Evolutionary conservation across 2,113 vertebrate species (phyloP).

Genomic region (Lophochroa leadbeateri): DNA sequence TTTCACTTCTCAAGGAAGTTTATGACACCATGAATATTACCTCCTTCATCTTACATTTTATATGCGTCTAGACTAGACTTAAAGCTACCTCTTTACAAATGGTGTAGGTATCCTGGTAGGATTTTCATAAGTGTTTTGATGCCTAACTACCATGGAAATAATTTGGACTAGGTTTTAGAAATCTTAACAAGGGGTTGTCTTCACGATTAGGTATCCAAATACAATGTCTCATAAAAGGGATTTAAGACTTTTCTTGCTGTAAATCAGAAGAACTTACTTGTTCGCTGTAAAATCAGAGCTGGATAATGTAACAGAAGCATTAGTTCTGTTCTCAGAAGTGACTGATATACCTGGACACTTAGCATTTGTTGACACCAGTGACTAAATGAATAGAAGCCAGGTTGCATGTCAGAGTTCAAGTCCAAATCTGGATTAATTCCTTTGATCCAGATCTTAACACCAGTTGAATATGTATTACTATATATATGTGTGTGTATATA

Average conservation of each 20-base stretch:
- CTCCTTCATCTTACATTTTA: background rate
- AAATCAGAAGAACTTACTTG: background rate
- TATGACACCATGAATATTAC: background rate
- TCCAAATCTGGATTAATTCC: background rate
- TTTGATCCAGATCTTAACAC: background rate
- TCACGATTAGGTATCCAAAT: background rate
- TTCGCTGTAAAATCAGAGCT: background rate
- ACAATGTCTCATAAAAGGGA: background rate
- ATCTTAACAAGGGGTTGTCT: background rate
- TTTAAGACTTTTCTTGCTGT: background rate
- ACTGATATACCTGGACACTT: background rate
- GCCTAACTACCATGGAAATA: background rate
- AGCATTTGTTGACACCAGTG: background rate
- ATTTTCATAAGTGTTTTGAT: background rate
- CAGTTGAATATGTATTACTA: background rate
- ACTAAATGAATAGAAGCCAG: background rate
- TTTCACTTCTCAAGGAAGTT: background rate
- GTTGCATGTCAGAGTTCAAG: background rate
- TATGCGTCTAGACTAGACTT: background rate
- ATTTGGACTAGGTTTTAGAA: background rate
- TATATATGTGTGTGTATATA: too few species aligned
- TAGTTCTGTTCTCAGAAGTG: background rate
- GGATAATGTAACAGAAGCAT: background rate
- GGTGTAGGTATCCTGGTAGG: background rate
- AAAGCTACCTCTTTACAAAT: background rate